Percentiles rank a stretch among this genome's conserved stretches.
Evolutionary conservation across 2,113 vertebrate species (phyloP).

Genomic region (Corythaeola cristata): DNA sequence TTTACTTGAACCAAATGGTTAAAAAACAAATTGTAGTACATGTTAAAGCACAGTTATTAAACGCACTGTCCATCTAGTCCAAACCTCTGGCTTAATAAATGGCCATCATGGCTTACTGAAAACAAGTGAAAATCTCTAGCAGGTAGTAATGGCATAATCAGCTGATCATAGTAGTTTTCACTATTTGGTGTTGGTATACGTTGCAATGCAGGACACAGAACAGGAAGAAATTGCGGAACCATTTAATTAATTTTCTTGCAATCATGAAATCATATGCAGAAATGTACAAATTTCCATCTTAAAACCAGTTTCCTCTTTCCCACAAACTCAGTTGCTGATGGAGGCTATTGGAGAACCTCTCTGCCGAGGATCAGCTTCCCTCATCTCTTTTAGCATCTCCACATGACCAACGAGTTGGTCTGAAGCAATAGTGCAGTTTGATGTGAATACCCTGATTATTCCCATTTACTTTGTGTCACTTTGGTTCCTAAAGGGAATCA

Average conservation of each 20-base stretch:
- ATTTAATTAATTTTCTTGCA: background rate
- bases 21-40: background rate
- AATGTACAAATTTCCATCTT: background rate
- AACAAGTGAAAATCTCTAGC: background rate
- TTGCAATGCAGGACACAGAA: background rate
- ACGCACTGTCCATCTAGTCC: background rate
- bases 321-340: background rate
- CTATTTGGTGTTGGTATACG: background rate
- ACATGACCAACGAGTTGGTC: background rate
- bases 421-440: background rate
- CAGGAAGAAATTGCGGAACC: background rate
- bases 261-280: background rate
- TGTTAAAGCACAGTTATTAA: background rate
- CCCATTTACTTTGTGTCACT: background rate
- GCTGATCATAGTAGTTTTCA: background rate
- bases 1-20: background rate
- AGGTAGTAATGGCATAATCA: background rate
- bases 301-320: background rate
- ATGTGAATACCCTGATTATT: background rate
- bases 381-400: background rate
- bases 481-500: background rate
- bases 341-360: background rate
- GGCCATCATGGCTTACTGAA: background rate
- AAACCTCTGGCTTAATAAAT: background rate
- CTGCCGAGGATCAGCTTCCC: background rate